Evolutionary conservation across 2,113 vertebrate genomes (phyloP).

Genomic region (Dolichallabes microphthalmus): DNA sequence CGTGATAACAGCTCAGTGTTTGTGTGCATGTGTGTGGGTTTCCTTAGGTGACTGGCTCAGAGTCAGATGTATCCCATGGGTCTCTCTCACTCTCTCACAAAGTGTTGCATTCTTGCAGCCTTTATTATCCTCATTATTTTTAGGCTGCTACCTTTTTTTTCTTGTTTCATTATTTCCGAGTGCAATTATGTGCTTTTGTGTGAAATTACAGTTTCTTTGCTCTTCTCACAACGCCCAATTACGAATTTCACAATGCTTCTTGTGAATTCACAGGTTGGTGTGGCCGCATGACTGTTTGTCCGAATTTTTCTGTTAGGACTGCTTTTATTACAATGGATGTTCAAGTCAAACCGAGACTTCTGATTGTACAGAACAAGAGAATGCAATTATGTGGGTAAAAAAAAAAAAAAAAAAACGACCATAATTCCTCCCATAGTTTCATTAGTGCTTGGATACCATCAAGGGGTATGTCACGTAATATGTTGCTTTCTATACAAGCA

Average conservation of each 20-base stretch:
- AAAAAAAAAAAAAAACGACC: too few relatives aligned
- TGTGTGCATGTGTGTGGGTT: constrained; percentile 25
- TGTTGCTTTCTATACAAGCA: too few relatives aligned
- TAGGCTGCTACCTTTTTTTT: constrained; percentile 42
- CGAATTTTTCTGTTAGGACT: constrained; percentile 8
- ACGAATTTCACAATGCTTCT: constrained; percentile 38
- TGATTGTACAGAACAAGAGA: too few relatives aligned
- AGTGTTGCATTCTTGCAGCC: constrained; percentile 37
- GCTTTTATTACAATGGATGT: too few relatives aligned
- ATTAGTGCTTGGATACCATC: too few relatives aligned
- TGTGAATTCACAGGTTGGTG: constrained; percentile 39
- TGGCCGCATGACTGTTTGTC: constrained; percentile 1
- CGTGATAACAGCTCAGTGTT: constrained; percentile 25
- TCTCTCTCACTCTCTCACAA: not conserved
- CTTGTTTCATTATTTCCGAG: constrained; percentile 32
- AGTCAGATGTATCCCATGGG: not conserved
- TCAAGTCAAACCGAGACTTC: too few relatives aligned
- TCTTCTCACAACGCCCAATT: constrained; percentile 38
- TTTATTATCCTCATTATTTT: constrained; percentile 47
- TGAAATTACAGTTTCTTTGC: constrained; percentile 41
- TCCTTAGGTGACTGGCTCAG: not conserved
- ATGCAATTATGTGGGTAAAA: too few relatives aligned
- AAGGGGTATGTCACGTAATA: too few relatives aligned
- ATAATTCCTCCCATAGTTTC: too few relatives aligned
- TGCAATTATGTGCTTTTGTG: constrained; percentile 37